Evolutionary conservation across 2,797 vertebrate genomes (phyloP).

Genomic region (Cyprinodon diabolis): DNA sequence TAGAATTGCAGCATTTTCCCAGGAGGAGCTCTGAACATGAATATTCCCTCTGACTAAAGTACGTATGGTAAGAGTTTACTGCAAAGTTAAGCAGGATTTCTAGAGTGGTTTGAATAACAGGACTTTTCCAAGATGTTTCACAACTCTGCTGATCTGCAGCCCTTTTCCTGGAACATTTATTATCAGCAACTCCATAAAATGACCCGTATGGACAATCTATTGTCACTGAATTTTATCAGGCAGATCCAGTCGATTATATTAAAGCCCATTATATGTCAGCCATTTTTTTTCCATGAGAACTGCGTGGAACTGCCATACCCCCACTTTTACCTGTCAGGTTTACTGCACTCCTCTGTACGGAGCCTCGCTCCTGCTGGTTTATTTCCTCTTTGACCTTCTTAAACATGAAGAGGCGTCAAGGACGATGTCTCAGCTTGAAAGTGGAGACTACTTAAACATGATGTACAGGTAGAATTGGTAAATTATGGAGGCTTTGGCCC

Average conservation of each 20-base stretch:
- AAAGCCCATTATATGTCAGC: constrained; percentile 8
- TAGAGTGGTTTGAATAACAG: background rate
- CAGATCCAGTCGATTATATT: constrained; percentile 13
- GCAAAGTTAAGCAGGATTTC: background rate
- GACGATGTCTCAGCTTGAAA: background rate
- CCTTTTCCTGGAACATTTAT: background rate
- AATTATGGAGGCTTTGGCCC: background rate
- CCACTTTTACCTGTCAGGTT: constrained; percentile 1
- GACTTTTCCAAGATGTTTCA: background rate
- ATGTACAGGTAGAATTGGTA: background rate
- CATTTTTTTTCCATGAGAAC: background rate
- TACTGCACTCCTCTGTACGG: background rate
- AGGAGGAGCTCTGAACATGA: constrained; percentile 7
- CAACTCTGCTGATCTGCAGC: background rate
- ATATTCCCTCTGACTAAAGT: constrained; percentile 3
- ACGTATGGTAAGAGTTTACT: constrained; percentile 9
- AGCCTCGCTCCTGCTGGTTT: background rate
- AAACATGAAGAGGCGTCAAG: background rate
- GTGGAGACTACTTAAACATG: constrained; percentile 4
- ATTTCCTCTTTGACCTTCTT: background rate
- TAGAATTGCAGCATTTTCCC: constrained; percentile 27
- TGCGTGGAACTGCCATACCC: background rate
- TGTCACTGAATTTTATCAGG: constrained; percentile 6
- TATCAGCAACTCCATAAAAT: background rate
- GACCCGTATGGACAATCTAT: background rate